Evolutionary conservation across 2,113 vertebrate genomes (phyloP).

Genomic region (Mixornis gularis): DNA sequence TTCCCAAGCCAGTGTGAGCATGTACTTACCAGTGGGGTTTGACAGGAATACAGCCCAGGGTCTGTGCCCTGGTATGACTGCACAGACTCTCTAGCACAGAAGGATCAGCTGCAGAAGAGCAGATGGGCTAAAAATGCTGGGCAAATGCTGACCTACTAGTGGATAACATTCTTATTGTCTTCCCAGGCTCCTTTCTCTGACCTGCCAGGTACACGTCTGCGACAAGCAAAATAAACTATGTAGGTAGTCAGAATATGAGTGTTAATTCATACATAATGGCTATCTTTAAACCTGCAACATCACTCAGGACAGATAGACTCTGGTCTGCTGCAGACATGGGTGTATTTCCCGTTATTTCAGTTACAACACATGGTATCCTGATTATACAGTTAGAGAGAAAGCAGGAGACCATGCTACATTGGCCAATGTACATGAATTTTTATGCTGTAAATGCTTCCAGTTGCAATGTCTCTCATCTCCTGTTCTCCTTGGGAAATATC

Average conservation of each 20-base stretch:
- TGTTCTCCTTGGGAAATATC: not conserved
- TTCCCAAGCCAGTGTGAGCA: not conserved
- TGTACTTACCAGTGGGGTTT: not conserved
- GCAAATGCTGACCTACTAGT: not conserved
- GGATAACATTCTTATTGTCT: not conserved
- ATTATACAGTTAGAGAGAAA: not conserved
- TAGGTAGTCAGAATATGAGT: not conserved
- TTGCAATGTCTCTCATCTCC: not conserved
- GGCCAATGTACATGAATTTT: not conserved
- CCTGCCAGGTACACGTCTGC: accelerated
- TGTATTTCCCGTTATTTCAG: not conserved
- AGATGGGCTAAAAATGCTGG: not conserved
- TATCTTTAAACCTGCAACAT: not conserved
- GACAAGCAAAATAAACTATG: not conserved
- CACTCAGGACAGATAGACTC: not conserved
- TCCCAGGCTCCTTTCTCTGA: not conserved
- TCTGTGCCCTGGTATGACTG: not conserved
- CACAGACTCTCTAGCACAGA: not conserved
- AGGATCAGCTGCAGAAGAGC: not conserved
- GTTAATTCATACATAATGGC: not conserved
- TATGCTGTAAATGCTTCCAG: not conserved
- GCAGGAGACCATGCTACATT: not conserved
- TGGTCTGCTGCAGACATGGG: not conserved
- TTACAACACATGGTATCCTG: not conserved
- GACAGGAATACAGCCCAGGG: not conserved